Conservation (phyloP, 2,888 invertebrate species). For the Harpalus rubripes region DNA sequence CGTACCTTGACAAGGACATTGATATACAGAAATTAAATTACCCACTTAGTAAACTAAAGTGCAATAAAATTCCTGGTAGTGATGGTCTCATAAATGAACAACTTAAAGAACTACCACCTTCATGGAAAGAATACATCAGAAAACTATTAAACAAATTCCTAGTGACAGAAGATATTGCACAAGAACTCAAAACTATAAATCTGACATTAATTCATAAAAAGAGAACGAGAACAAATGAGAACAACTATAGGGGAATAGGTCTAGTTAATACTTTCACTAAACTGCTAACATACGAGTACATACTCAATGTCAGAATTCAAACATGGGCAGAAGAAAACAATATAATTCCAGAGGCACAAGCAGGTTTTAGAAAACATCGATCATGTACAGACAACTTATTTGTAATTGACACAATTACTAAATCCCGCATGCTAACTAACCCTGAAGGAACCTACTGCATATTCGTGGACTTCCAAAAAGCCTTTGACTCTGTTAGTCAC, state of each 20-base stretch:
- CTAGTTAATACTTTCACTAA: slow-evolving; percentile 50
- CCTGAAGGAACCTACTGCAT: slow-evolving; percentile 14
- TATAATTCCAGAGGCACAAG: slow-evolving; percentile 40
- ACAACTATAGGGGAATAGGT: slow-evolving; percentile 62
- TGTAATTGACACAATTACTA: background rate
- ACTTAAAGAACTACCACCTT: slow-evolving; percentile 40
- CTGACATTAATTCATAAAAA: slow-evolving; percentile 55
- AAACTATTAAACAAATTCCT: slow-evolving; percentile 55
- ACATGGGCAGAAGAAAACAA: slow-evolving; percentile 55
- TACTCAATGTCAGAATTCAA: slow-evolving; percentile 22
- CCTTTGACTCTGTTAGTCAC: slow-evolving; percentile 14
- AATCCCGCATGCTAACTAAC: background rate
- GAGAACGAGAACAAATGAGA: slow-evolving; percentile 7
- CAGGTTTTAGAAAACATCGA: too few relatives aligned
- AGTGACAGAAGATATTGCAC: slow-evolving; percentile 29
- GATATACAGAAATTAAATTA: too few relatives aligned
- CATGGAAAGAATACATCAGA: slow-evolving; percentile 11
- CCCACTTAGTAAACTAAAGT: slow-evolving; percentile 44
- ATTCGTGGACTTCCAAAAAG: slow-evolving; percentile 28
- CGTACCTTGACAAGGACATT: slow-evolving; percentile 40
- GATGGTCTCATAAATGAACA: slow-evolving; percentile 55
- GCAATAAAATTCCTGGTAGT: slow-evolving; percentile 48
- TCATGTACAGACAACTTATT: slow-evolving; percentile 50
- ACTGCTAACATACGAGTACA: slow-evolving; percentile 58
- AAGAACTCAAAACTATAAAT: slow-evolving; percentile 3